phyloP scores from a whole-genome alignment of 2,888 invertebrate species.

The Hecatera dysodea region DNA sequence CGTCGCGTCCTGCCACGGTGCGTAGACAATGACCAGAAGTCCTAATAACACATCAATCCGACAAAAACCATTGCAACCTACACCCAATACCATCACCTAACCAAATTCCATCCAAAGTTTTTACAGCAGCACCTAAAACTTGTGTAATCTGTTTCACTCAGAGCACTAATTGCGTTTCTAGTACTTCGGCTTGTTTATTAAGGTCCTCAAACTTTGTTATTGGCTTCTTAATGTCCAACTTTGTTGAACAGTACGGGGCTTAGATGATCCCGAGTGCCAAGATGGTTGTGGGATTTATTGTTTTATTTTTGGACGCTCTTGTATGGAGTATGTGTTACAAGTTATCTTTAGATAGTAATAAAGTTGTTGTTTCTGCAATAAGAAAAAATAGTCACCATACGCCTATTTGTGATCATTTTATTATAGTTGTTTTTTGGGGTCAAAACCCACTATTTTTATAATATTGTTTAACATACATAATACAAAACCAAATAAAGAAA shows the following conservation, averaged over 20 bases:
- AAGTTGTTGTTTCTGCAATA: not conserved
- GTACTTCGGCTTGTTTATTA: constrained; percentile 62
- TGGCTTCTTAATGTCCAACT: constrained; percentile 63
- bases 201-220: constrained; percentile 65
- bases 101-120: constrained; percentile 52
- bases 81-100: constrained; percentile 29
- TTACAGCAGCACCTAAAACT: constrained; percentile 54
- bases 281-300: constrained; percentile 26
- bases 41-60: not conserved
- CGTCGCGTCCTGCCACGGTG: too few relatives aligned
- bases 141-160: constrained; percentile 60
- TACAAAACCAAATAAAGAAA: too few relatives aligned
- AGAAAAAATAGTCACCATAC: too few relatives aligned
- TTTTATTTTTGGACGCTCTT: constrained; percentile 1
- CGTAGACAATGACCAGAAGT: too few relatives aligned
- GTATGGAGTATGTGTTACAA: not conserved
- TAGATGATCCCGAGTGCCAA: constrained; percentile 45
- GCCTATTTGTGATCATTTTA: too few relatives aligned
- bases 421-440: too few relatives aligned
- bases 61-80: not conserved
- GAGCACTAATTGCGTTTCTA: constrained; percentile 65
- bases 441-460: too few relatives aligned
- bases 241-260: constrained; percentile 39
- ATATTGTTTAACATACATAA: too few relatives aligned
- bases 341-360: not conserved